These are phyloP conservation scores for Hippocampus comes DNA, from an alignment of 2,113 vertebrate genomes.

Conservation along the genomic window DNA sequence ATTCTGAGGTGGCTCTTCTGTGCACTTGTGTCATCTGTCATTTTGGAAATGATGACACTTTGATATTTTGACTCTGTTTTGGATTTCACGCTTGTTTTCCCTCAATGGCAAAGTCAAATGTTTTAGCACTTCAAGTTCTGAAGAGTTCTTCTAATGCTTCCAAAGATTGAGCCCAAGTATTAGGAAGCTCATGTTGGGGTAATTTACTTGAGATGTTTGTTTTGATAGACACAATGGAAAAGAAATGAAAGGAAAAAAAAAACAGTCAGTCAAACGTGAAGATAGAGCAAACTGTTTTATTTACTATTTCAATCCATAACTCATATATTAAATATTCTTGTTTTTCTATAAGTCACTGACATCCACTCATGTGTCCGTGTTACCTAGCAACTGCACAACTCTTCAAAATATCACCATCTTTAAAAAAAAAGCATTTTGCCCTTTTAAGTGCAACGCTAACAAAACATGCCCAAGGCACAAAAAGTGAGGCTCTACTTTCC, in stretches of 20 bases:
- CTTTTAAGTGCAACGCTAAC: constrained; percentile 9
- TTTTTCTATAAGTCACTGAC: constrained; percentile 18
- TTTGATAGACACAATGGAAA: not conserved
- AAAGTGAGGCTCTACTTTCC: constrained; percentile 2
- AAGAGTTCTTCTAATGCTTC: not conserved
- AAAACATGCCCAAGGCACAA: constrained; percentile 9
- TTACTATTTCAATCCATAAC: constrained; percentile 23
- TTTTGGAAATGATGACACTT: constrained; percentile 15
- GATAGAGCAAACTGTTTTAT: not conserved
- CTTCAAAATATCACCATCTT: constrained; percentile 38
- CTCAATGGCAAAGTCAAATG: constrained; percentile 8
- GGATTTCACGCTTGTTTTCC: not conserved
- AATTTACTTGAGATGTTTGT: not conserved
- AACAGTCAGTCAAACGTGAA: not conserved
- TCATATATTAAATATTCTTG: constrained; percentile 20
- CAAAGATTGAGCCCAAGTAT: not conserved
- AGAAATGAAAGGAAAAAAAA: not conserved
- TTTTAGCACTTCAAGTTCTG: not conserved
- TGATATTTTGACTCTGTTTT: not conserved
- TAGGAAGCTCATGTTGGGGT: not conserved
- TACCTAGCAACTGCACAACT: constrained; percentile 42
- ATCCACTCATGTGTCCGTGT: constrained; percentile 28
- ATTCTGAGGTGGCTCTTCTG: constrained; percentile 13
- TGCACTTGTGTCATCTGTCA: not conserved
- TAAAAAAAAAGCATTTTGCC: not conserved